Base-by-base conservation (phyloP, 2,888 invertebrate species). In the Coleophora flavipennella region DNA sequence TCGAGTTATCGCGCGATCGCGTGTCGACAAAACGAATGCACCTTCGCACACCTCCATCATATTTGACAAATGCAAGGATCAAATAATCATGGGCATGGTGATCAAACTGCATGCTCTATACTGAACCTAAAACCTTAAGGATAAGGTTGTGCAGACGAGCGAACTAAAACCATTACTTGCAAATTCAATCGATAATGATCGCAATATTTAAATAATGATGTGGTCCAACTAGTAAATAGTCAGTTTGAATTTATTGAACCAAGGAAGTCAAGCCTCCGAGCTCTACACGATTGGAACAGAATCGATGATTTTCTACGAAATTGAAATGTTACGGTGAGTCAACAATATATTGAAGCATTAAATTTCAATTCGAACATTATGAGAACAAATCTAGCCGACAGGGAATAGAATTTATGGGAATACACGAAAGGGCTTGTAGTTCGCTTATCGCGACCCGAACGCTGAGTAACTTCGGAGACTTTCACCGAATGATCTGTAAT, bases 1-100 rank as follows among this genome's bases (percentile, higher is more conserved):
- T 53, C 47, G 49, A 66, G 62, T 70, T 70, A 73, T 75, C 72
- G 65, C 61, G 55, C 56, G 61, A 73, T 76, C 70, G 72, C 68
- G 67, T 75, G 74, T 74, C 72, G 68, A 70, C 72, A 69, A 73
- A 74, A 74, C 65, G 73, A 72, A 70, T 63, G 70, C 72, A 70
- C 65, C 64, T 68, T 69, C 60, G 62, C 65, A 61, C 59, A 57
- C 64, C 65, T 67, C 69, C 61, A 70, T 74, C 71, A 70, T 68
- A 67, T 68, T 70, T 73, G 70, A 75, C 73, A 70, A 73, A 76
- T 71, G 69, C 59, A 51, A 52, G 62, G 66, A 65, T 69, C 67
- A 64, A 67, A 68, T 68, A 67, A 67, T 67, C 66, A 64, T 20
- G 20, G 20, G 6, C 20, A 6, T 20, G 6, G 20, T 20, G 20